A percentile compares a stretch with the other conserved stretches of the same genome.
phyloP scores from a whole-genome alignment of 1,140 invertebrate genomes.

The Lycorma delicatula region DNA sequence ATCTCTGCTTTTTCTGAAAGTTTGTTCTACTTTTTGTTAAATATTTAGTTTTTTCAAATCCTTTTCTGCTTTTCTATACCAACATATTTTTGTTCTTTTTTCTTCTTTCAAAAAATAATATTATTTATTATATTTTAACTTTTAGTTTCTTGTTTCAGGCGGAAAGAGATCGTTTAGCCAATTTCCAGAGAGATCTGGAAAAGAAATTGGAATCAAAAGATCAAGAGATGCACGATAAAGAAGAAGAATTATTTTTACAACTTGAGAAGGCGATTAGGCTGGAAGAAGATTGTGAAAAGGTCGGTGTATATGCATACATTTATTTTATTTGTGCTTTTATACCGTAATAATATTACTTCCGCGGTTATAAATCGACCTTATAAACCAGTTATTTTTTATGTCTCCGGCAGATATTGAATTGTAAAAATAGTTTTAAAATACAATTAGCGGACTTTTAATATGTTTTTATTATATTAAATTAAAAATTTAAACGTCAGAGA shows the following conservation, averaged over 20 bases:
- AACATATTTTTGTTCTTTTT: not conserved
- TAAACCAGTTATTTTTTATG: no score
- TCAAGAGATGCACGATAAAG: constrained; percentile 46
- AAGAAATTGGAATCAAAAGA: constrained; percentile 46
- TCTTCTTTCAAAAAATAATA: not conserved
- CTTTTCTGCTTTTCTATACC: not conserved
- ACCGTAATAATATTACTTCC: no score
- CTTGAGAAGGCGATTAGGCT: constrained; percentile 48
- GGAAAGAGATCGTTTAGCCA: constrained; percentile 46
- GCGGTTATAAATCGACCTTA: no score
- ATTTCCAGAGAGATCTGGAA: constrained; percentile 41
- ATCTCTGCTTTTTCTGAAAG: no score
- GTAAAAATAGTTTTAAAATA: no score
- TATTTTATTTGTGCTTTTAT: no score
- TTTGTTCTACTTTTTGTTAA: not conserved
- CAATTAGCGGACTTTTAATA: no score
- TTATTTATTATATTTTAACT: no score
- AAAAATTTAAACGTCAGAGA: no score
- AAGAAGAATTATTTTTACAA: constrained; percentile 53
- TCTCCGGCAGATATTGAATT: no score
- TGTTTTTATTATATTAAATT: no score
- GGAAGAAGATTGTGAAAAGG: constrained; percentile 50
- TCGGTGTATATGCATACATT: no score
- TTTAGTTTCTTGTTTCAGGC: constrained; percentile 37
- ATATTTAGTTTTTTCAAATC: not conserved